Percentiles rank a stretch among this genome's conserved stretches.
These are phyloP conservation scores for Drosophila chauvacae DNA, from an alignment of 1,140 invertebrate genomes.

Conservation along the genomic window DNA sequence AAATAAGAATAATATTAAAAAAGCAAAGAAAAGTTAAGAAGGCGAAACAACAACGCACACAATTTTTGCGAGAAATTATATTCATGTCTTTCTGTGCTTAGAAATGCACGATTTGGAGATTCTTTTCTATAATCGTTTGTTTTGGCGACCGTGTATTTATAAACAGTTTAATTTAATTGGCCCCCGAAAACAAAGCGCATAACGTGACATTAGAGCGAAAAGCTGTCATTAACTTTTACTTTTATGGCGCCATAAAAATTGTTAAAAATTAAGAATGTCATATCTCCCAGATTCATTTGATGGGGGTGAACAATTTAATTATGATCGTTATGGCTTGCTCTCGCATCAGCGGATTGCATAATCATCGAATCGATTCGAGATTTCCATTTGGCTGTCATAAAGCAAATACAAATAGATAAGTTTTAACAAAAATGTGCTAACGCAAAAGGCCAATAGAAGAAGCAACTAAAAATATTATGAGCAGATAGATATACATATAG, in stretches of 20 bases:
- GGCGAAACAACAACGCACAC: constrained; percentile 24
- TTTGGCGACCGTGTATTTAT: constrained; percentile 41
- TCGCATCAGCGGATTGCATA: constrained; percentile 10
- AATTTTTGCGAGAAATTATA: constrained; percentile 50
- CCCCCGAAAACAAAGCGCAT: constrained; percentile 19
- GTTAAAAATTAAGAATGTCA: constrained; percentile 23
- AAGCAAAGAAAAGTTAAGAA: constrained; percentile 25
- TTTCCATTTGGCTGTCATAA: constrained; percentile 46
- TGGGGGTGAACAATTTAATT: constrained; percentile 21
- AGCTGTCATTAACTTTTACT: constrained; percentile 17
- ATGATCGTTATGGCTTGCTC: constrained; percentile 21
- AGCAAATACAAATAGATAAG: constrained; percentile 35
- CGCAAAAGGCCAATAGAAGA: constrained; percentile 55
- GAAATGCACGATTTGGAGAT: constrained; percentile 63
- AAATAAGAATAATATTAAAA: constrained; percentile 12
- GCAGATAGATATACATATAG: constrained; percentile 12
- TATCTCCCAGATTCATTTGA: constrained; percentile 5
- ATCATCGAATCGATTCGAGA: constrained; percentile 30
- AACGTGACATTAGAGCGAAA: constrained; percentile 43
- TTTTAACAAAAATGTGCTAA: constrained; percentile 56
- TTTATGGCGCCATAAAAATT: constrained; percentile 16
- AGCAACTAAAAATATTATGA: constrained; percentile 50
- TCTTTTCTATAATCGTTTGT: constrained; percentile 51
- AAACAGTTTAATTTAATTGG: constrained; percentile 55
- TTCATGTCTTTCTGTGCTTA: constrained; percentile 45